Percentiles rank a stretch among this genome's conserved stretches.
These are phyloP conservation scores for Tanaodytes sp. DNA, from an alignment of 2,888 invertebrate genomes.

Conservation along the genomic window DNA sequence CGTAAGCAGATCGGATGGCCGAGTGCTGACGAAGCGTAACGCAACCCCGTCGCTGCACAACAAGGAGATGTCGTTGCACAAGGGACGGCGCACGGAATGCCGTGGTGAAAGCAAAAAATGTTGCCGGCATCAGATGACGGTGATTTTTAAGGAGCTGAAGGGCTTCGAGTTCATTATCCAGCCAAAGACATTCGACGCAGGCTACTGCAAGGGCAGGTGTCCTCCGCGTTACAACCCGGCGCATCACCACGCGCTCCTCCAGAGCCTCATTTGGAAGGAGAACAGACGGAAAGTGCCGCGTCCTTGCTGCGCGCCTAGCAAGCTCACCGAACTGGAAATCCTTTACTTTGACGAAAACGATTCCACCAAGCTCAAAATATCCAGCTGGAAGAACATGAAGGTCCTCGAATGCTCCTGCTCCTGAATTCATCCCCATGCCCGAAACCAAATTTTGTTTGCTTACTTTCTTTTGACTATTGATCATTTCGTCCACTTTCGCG, in stretches of 20 bases:
- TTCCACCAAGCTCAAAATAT: conserved; percentile 77
- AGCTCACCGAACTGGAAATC: conserved; percentile 78
- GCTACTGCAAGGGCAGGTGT: conserved; percentile 81
- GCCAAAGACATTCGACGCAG: conserved; percentile 82
- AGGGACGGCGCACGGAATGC: conserved; percentile 75
- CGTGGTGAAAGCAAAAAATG: conserved; percentile 76
- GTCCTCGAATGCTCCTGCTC: conserved; percentile 83
- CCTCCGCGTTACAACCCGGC: conserved; percentile 81
- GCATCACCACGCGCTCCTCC: conserved; percentile 81
- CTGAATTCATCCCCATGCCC: conserved; percentile 61
- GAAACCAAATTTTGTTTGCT: too few species aligned
- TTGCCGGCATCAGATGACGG: conserved; percentile 80
- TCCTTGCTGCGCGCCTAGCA: conserved; percentile 82
- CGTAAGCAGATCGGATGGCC: conserved; percentile 29
- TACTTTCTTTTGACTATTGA: too few species aligned
- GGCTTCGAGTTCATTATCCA: conserved; percentile 80
- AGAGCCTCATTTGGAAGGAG: conserved; percentile 80
- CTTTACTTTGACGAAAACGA: conserved; percentile 79
- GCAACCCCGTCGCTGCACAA: conserved; percentile 50
- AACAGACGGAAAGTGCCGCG: conserved; percentile 76
- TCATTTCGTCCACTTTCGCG: too few species aligned
- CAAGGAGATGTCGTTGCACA: conserved; percentile 68
- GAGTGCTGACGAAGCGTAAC: conserved; percentile 40
- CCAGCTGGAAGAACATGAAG: conserved; percentile 81
- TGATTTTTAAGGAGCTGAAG: conserved; percentile 79